A percentile compares a stretch with the other conserved stretches of the same genome.
Evolutionary conservation across 1,140 invertebrate genomes (phyloP).

Genomic region (Tyrophagus putrescentiae): DNA sequence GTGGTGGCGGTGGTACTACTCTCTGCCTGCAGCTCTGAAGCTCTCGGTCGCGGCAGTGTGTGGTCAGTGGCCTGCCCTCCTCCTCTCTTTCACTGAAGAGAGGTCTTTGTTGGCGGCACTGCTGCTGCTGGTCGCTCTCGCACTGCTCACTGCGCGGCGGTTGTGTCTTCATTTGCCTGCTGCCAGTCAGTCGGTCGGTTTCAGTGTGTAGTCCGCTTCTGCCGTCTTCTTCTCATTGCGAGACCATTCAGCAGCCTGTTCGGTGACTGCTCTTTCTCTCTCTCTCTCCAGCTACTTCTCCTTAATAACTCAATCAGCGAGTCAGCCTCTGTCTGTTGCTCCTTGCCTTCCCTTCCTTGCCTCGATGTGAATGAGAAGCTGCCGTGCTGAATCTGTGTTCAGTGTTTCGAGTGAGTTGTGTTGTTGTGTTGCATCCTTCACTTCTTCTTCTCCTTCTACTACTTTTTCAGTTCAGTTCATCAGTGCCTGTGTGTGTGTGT

Average conservation of each 20-base stretch:
- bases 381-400: slow-evolving; percentile 3
- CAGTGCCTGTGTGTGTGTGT: neutral
- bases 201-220: neutral
- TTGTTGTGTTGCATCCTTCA: no score
- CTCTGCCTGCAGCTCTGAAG: neutral
- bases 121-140: neutral
- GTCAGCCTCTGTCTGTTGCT: neutral
- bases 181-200: neutral
- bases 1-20: neutral
- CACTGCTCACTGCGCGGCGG: neutral
- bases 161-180: neutral
- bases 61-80: neutral
- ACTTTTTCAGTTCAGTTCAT: neutral
- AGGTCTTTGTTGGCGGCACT: neutral
- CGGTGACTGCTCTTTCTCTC: neutral
- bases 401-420: no score
- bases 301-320: slow-evolving; percentile 14
- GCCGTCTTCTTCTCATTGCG: neutral
- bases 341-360: neutral
- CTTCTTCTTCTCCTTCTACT: no score
- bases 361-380: neutral
- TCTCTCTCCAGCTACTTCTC: neutral
- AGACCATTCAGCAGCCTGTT: neutral
- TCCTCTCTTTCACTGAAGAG: neutral
- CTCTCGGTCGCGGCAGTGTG: neutral